Base-by-base conservation (phyloP, 2,888 invertebrate species). In the Glyphotaelius pellucidus region DNA sequence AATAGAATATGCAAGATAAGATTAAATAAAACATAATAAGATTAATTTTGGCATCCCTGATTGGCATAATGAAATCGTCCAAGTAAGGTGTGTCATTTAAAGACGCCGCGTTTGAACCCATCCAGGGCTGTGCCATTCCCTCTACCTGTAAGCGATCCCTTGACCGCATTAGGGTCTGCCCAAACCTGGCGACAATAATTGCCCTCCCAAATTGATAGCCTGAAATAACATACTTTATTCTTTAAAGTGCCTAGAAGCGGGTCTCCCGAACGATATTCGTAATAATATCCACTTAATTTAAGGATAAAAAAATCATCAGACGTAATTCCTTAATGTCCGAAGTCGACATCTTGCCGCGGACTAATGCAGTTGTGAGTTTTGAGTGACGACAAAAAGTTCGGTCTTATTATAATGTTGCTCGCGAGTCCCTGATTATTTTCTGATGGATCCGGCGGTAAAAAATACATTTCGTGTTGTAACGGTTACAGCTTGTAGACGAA, bases 201-300 rank as follows among this genome's bases (percentile, higher is more conserved):
- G 92, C 92, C 91, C 86, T 52, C 86, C 91, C 91, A 93, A 93
- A 93, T 93, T 93, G 93, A 93, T 93, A 93, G 93, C 92, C 93
- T 89, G 90, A 92, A 93, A 93, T 93, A 92, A 93, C 90, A 93
- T 83, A 91, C 88, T 93, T 93, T 92, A 89, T 87, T 91, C 15
- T 85, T 19, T n/a, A 91, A 85, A 84, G 84, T 89, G 31, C 90
- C 52, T 52, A 84, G 90, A 38, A 90, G 52, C 38, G 85, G 31
- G 89, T 42, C 91, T 38, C 67, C 32, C 25, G 38, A 79, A 86
- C 31, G 38, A 89, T 92, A 90, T 92, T 81, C 87, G 35, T 91
- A 93, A 93, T 92, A 89, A 86, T 90, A 91, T 93, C 93, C 92
- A 93, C 90, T 93, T 91, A 93, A 93, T 93, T 93, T 92, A 14